These are phyloP conservation scores for Emys orbicularis DNA, from an alignment of 2,797 vertebrate genomes.

Conservation along the genomic window DNA sequence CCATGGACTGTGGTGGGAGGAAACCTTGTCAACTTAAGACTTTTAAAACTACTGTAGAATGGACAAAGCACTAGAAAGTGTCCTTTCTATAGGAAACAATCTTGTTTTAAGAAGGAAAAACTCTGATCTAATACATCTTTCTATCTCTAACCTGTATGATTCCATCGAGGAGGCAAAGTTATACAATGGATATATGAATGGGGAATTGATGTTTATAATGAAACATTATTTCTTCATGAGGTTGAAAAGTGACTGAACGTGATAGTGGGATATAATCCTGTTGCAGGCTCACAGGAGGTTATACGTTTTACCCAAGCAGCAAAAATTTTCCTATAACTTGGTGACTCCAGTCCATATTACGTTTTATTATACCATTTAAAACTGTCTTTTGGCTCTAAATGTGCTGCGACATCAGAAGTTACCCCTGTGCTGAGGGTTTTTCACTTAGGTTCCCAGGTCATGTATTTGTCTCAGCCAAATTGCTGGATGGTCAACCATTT, in stretches of 20 bases:
- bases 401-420: rapidly evolving
- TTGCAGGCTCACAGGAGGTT: neutral
- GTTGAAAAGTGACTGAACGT: neutral
- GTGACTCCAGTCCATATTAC: neutral
- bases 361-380: neutral
- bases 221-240: neutral
- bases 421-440: neutral
- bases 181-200: neutral
- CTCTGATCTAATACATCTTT: neutral
- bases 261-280: neutral
- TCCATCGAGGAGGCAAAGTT: neutral
- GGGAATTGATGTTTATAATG: neutral
- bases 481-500: neutral
- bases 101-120: neutral
- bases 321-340: neutral
- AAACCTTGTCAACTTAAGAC: neutral
- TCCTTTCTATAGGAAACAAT: neutral
- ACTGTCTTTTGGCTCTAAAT: neutral
- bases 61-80: neutral
- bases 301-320: neutral
- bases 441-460: neutral
- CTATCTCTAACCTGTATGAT: neutral
- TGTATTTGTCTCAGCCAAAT: neutral
- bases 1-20: neutral
- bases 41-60: neutral